A percentile compares a stretch with the other conserved stretches of the same genome.
Conservation (phyloP, 2,888 invertebrate species). For the Microplitis deprimator region DNA sequence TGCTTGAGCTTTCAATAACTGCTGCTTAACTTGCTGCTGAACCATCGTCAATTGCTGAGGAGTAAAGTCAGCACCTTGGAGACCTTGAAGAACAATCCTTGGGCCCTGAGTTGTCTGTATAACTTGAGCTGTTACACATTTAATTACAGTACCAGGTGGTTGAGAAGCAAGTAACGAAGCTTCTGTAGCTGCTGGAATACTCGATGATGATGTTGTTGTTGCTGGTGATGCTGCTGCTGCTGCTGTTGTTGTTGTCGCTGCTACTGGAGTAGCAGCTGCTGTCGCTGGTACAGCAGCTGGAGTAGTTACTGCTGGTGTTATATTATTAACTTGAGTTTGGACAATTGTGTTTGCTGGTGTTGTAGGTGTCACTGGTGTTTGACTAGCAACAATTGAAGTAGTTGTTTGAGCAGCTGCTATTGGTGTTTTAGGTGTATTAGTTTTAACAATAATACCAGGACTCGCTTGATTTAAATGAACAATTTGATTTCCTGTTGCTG, state of each 20-base stretch:
- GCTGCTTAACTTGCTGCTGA: slow-evolving; percentile 92
- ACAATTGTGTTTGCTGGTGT: slow-evolving; percentile 50
- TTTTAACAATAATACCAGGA: slow-evolving; percentile 63
- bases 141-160: slow-evolving; percentile 88
- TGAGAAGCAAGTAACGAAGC: slow-evolving; percentile 83
- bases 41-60: slow-evolving; percentile 86
- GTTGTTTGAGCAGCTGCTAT: slow-evolving; percentile 51
- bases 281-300: slow-evolving; percentile 47
- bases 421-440: slow-evolving; percentile 56
- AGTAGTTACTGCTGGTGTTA: slow-evolving; percentile 48
- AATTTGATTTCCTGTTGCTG: slow-evolving; percentile 83
- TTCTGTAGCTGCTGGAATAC: slow-evolving; percentile 74
- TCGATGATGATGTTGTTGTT: slow-evolving; percentile 45
- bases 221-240: slow-evolving; percentile 59
- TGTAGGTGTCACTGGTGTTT: slow-evolving; percentile 42
- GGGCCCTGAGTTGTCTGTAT: slow-evolving; percentile 89
- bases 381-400: slow-evolving; percentile 44
- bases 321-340: background rate
- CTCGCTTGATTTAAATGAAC: slow-evolving; percentile 72
- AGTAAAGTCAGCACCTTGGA: slow-evolving; percentile 87
- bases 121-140: slow-evolving; percentile 89
- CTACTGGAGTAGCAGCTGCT: slow-evolving; percentile 44
- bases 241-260: slow-evolving; percentile 52
- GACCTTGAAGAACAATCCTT: slow-evolving; percentile 87
- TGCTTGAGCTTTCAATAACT: slow-evolving; percentile 90